Percentiles rank a stretch among this genome's conserved stretches.
Conservation (phyloP, 1,140 invertebrate genomes). For the Lordiphosa stackelbergi region DNA sequence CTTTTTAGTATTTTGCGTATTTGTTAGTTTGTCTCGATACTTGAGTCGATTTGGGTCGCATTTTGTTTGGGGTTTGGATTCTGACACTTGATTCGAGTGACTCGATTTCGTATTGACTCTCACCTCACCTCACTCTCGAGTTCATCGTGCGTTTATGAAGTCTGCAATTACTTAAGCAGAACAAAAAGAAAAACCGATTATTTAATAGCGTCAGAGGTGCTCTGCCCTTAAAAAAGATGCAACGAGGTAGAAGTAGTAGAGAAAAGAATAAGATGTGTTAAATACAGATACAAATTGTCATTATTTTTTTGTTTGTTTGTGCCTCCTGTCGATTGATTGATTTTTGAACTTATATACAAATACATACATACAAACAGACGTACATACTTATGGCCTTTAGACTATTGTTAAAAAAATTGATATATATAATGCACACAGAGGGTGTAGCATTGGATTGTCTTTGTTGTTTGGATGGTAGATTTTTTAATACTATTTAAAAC, state of each 20-base stretch:
- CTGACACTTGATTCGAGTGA: constrained; percentile 22
- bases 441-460: constrained; percentile 4
- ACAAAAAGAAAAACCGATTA: constrained; percentile 77
- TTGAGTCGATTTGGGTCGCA: constrained; percentile 24
- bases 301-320: constrained; percentile 21
- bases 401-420: constrained; percentile 8
- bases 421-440: constrained; percentile 19
- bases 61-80: constrained; percentile 24
- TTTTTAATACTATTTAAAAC: constrained; percentile 9
- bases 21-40: constrained; percentile 42
- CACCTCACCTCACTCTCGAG: constrained; percentile 73
- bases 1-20: constrained; percentile 16
- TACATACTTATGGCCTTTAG: constrained; percentile 30
- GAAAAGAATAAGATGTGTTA: constrained; percentile 61
- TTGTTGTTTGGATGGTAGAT: constrained; percentile 8
- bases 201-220: constrained; percentile 68
- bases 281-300: constrained; percentile 11
- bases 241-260: constrained; percentile 63
- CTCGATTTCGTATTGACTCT: constrained; percentile 51
- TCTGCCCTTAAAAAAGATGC: constrained; percentile 65
- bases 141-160: constrained; percentile 75
- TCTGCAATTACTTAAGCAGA: constrained; percentile 77
- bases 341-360: constrained; percentile 42
- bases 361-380: constrained; percentile 34
- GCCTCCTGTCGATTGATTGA: constrained; percentile 24